phyloP scores from a whole-genome alignment of 2,113 vertebrate genomes.

The Scophthalmus maximus region DNA sequence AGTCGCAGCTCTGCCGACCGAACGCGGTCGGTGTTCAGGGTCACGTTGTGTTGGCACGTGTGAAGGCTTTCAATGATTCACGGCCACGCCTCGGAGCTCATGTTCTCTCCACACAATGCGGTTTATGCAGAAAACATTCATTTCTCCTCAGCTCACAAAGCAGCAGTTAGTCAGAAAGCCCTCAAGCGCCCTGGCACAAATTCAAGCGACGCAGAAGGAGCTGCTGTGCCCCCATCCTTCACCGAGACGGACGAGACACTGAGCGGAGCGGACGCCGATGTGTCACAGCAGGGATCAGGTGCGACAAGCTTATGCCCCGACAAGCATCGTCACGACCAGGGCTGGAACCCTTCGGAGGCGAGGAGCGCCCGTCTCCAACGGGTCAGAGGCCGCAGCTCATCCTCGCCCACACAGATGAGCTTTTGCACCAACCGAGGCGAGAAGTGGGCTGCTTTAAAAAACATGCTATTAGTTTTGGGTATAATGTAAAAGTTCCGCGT shows the following conservation, averaged over 20 bases:
- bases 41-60: not conserved
- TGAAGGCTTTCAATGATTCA: not conserved
- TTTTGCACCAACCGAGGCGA: conserved; percentile 10
- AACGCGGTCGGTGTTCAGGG: not conserved
- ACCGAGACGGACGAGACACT: not conserved
- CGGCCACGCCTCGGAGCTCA: not conserved
- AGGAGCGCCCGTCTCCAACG: conserved; percentile 14
- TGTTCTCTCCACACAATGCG: not conserved
- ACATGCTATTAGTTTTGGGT: not conserved
- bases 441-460: not conserved
- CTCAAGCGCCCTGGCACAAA: not conserved
- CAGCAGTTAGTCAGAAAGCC: not conserved
- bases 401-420: conserved; percentile 24
- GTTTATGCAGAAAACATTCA: not conserved
- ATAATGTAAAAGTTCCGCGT: too few species aligned
- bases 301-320: conserved; percentile 2
- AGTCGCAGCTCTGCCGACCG: not conserved
- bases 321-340: conserved; percentile 7
- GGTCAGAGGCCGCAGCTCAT: conserved; percentile 28
- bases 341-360: conserved; percentile 8
- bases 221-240: not conserved
- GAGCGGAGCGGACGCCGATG: not conserved
- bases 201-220: too few species aligned
- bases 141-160: not conserved
- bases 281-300: conserved; percentile 47